Evolutionary conservation across 2,113 vertebrate genomes (phyloP).

Genomic region (Circaetus cinerascens): DNA sequence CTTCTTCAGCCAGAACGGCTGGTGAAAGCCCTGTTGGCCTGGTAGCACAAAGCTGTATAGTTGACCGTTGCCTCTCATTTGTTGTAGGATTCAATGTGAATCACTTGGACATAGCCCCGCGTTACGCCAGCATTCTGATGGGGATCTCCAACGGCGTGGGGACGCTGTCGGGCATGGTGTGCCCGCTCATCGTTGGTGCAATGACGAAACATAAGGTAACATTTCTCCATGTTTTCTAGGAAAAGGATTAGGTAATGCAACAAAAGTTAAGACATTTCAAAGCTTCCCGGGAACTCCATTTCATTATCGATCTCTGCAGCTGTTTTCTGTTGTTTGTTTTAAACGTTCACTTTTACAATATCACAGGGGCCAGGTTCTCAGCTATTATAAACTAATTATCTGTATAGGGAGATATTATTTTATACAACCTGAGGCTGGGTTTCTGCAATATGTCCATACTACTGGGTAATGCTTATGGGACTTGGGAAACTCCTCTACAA

Average conservation of each 20-base stretch:
- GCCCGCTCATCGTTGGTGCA: conserved; percentile 93
- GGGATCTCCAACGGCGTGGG: conserved; percentile 97
- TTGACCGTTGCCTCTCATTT: neutral
- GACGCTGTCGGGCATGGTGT: conserved; percentile 95
- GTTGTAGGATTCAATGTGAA: conserved; percentile 95
- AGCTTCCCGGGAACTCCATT: neutral
- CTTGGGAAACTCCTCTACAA: neutral
- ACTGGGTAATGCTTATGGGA: neutral
- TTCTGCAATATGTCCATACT: neutral
- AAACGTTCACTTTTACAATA: neutral
- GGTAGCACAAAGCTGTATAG: neutral
- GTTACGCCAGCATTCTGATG: conserved; percentile 98
- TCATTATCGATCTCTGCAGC: neutral
- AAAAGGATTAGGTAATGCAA: neutral
- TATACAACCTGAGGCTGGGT: neutral
- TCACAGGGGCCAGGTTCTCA: neutral
- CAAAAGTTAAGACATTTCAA: neutral
- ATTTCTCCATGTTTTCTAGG: neutral
- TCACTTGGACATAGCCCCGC: conserved; percentile 95
- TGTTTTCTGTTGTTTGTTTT: neutral
- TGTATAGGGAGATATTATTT: neutral
- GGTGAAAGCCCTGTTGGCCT: neutral
- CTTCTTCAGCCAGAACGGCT: neutral
- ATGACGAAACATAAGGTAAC: conserved; percentile 95
- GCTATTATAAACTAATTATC: neutral